These are phyloP conservation scores for Spongia lamella DNA, from an alignment of 37 sponge, comb jelly and placozoan genomes.

Conservation along the genomic window DNA sequence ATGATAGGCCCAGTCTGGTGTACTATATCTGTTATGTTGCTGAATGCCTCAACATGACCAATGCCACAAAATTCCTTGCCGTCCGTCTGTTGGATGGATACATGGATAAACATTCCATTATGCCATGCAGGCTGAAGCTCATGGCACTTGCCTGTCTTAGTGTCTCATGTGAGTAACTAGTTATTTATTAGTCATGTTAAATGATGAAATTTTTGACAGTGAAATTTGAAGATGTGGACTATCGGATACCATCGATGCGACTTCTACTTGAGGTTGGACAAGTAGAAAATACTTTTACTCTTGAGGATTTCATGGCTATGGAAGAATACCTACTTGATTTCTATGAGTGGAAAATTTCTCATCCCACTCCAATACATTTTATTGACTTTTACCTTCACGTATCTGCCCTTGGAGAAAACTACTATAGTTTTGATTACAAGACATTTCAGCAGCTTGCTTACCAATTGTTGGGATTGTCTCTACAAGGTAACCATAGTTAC, in stretches of 20 bases:
- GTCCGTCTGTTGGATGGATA: conserved; percentile 65
- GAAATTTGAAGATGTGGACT: too few relatives aligned
- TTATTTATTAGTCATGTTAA: too few relatives aligned
- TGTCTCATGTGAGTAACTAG: conserved; percentile 51
- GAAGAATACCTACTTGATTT: conserved; percentile 7
- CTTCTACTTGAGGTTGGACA: too few relatives aligned
- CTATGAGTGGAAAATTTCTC: conserved; percentile 56
- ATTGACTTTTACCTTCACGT: conserved; percentile 37
- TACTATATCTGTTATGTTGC: conserved; percentile 57
- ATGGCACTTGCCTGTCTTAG: conserved; percentile 62
- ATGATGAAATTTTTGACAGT: too few relatives aligned
- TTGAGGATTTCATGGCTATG: too few relatives aligned
- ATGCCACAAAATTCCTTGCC: conserved; percentile 65
- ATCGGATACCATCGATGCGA: too few relatives aligned
- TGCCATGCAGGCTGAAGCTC: conserved; percentile 60
- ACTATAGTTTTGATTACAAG: too few relatives aligned
- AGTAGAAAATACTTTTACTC: too few relatives aligned
- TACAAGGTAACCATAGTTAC: conserved; percentile 30
- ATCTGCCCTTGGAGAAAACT: too few relatives aligned
- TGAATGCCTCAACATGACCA: conserved; percentile 42
- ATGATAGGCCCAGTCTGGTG: conserved; percentile 49
- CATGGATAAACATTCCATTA: conserved; percentile 78
- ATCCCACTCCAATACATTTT: conserved; percentile 64
- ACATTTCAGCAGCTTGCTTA: conserved; percentile 16
- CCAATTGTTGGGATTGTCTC: conserved; percentile 42